Evolutionary conservation across 1,140 invertebrate species (phyloP).

Genomic region (Medauroidea extradentata): DNA sequence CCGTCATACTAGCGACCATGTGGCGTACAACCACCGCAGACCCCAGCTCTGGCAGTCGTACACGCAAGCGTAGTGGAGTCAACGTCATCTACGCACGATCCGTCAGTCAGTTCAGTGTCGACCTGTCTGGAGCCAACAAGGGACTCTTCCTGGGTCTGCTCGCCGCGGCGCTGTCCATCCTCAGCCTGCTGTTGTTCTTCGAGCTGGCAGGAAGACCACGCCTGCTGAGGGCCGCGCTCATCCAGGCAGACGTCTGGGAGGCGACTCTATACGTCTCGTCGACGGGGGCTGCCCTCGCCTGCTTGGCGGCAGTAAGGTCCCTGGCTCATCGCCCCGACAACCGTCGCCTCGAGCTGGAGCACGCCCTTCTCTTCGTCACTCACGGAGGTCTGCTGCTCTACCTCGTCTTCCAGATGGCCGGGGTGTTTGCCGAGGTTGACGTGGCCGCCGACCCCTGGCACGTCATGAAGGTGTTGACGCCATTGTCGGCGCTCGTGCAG

Average conservation of each 20-base stretch:
- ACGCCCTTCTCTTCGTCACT: constrained; percentile 60
- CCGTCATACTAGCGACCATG: constrained; percentile 80
- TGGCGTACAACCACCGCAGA: constrained; percentile 46
- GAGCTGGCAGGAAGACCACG: constrained; percentile 68
- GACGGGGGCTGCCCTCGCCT: not conserved
- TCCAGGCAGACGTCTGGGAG: constrained; percentile 1
- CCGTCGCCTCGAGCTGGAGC: constrained; percentile 54
- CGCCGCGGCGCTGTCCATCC: constrained; percentile 78
- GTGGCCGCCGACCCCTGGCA: constrained; percentile 10
- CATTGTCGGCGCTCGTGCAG: constrained; percentile 39
- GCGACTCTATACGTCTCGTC: not conserved
- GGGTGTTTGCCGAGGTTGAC: constrained; percentile 30
- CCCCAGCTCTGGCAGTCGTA: constrained; percentile 33
- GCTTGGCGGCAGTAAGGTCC: not conserved
- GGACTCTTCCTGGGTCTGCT: constrained; percentile 83
- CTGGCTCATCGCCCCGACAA: not conserved
- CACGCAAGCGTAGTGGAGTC: constrained; percentile 41
- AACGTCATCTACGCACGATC: constrained; percentile 45
- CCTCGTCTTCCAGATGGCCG: constrained; percentile 62
- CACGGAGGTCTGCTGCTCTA: constrained; percentile 65
- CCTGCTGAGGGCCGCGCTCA: not conserved
- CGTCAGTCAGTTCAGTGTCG: constrained; percentile 77
- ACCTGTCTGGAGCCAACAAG: constrained; percentile 83
- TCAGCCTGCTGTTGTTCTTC: constrained; percentile 87
- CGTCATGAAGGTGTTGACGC: constrained; percentile 42